Evolutionary conservation across 1,140 invertebrate genomes (phyloP).

Genomic region (Dreissena polymorpha): DNA sequence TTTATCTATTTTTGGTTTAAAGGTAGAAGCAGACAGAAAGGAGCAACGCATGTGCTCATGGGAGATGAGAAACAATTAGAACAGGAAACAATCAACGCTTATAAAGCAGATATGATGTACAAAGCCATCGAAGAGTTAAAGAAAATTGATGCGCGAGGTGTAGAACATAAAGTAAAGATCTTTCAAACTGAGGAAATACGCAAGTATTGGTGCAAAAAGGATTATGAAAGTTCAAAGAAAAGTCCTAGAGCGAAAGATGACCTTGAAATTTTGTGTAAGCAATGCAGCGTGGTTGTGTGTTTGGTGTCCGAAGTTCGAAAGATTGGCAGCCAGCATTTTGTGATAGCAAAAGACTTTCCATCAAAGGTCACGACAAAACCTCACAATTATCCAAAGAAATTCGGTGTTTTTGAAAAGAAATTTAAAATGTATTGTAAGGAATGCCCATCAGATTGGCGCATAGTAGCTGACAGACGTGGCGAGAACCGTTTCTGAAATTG

Average conservation of each 20-base stretch:
- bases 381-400: conserved; percentile 9
- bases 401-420: conserved; percentile 10
- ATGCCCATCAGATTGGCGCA: conserved; percentile 27
- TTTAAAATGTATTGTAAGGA: conserved; percentile 29
- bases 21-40: conserved; percentile 15
- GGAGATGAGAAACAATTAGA: conserved; percentile 7
- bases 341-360: no score
- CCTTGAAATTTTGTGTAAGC: conserved; percentile 1
- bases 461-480: neutral
- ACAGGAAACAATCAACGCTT: conserved; percentile 26
- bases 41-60: conserved; percentile 1
- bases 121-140: neutral
- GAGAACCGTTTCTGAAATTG: conserved; percentile 7
- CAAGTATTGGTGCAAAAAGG: neutral
- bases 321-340: conserved; percentile 6
- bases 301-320: conserved; percentile 8
- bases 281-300: conserved; percentile 17
- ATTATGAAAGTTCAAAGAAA: neutral
- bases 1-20: no score
- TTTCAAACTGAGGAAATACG: conserved; percentile 28
- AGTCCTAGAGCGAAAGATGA: neutral
- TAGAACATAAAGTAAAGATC: neutral
- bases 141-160: neutral
- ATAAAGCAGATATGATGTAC: conserved; percentile 24
- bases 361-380: neutral